phyloP scores from a whole-genome alignment of 2,113 vertebrate species.

The Saccopteryx bilineata region DNA sequence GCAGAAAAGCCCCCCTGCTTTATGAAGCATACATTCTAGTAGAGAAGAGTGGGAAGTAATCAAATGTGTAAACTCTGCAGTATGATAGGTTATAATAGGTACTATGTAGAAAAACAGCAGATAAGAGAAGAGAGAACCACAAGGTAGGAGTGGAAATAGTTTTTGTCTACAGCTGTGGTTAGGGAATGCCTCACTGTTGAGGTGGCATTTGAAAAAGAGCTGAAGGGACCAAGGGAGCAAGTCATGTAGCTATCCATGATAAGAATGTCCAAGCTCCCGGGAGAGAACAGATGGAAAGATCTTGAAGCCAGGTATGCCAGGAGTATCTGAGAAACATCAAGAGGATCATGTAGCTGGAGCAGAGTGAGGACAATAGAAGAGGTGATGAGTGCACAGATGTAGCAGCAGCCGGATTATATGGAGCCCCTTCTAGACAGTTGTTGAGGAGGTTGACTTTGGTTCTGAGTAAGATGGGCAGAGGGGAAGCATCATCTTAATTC shows the following conservation, averaged over 20 bases:
- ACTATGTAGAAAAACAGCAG: not conserved
- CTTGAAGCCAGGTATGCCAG: not conserved
- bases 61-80: not conserved
- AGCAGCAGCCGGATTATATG: accelerated
- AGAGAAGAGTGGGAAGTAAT: not conserved
- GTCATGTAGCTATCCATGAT: not conserved
- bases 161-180: not conserved
- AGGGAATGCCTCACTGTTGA: not conserved
- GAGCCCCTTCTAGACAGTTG: not conserved
- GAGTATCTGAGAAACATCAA: not conserved
- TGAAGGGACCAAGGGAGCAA: not conserved
- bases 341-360: not conserved
- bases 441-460: not conserved
- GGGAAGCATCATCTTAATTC: not conserved
- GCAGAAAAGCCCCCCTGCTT: not conserved
- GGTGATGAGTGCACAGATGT: not conserved
- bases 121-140: not conserved
- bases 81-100: not conserved
- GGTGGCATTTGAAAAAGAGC: not conserved
- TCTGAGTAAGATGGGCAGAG: not conserved
- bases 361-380: not conserved
- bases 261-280: not conserved
- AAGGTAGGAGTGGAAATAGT: not conserved
- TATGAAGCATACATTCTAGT: not conserved
- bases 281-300: not conserved